These are phyloP conservation scores for Cyaniris semiargus DNA, from an alignment of 2,888 invertebrate species.

Conservation along the genomic window DNA sequence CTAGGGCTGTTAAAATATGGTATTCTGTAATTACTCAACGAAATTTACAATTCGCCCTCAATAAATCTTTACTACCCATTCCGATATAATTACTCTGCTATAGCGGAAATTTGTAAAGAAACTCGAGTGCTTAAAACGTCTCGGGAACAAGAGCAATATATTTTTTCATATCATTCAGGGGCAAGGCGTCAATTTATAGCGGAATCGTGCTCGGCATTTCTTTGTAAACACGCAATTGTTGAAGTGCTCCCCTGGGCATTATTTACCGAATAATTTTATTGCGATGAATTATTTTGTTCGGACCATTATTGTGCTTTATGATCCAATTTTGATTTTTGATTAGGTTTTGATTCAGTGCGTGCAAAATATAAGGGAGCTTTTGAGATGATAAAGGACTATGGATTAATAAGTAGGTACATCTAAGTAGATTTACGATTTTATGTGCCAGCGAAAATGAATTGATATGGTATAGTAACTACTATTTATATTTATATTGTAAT, in stretches of 20 bases:
- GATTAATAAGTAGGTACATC: too few species aligned
- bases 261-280: conserved; percentile 14
- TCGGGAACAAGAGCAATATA: conserved; percentile 32
- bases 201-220: conserved; percentile 40
- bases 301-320: background rate
- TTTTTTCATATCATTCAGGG: conserved; percentile 37
- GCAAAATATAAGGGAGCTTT: background rate
- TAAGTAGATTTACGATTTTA: too few species aligned
- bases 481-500: too few species aligned
- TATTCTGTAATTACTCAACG: background rate
- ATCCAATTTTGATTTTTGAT: conserved; percentile 2
- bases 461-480: too few species aligned
- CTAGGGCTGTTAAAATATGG: background rate
- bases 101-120: background rate
- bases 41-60: background rate
- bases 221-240: conserved; percentile 13
- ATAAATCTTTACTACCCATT: background rate
- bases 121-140: conserved; percentile 5
- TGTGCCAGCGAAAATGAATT: too few species aligned
- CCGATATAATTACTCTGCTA: background rate
- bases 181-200: conserved; percentile 40
- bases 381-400: too few species aligned
- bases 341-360: background rate
- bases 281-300: background rate
- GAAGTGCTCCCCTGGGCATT: conserved; percentile 7